Evolutionary conservation across 2,113 vertebrate species (phyloP).

Genomic region (Perccottus glenii): DNA sequence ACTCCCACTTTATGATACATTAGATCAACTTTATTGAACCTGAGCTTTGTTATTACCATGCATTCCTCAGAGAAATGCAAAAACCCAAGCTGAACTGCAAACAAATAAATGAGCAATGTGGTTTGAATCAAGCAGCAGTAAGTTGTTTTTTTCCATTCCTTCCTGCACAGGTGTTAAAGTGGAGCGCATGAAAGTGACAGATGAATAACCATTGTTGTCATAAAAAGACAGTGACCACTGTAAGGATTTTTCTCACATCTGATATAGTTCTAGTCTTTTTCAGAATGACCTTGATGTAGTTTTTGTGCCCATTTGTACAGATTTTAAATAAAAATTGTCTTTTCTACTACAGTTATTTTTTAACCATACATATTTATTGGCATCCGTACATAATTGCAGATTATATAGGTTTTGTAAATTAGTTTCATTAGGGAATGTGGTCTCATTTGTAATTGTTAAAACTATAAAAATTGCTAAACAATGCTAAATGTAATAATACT

Average conservation of each 20-base stretch:
- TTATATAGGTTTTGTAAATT: background rate
- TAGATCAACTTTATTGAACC: conserved; percentile 34
- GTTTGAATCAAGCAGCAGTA: conserved; percentile 48
- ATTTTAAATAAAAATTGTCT: too few species aligned
- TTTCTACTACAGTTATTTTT: too few species aligned
- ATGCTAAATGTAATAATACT: background rate
- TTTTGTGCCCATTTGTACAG: too few species aligned
- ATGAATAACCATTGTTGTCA: conserved; percentile 15
- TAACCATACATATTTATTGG: too few species aligned
- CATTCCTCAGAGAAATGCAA: conserved; percentile 26
- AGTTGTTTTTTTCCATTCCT: conserved; percentile 26
- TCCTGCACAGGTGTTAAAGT: conserved; percentile 30
- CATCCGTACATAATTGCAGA: too few species aligned
- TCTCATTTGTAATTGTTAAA: background rate
- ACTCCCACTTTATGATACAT: conserved; percentile 27
- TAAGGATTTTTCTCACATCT: too few species aligned
- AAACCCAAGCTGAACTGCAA: conserved; percentile 42
- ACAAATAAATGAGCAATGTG: conserved; percentile 46
- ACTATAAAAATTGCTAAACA: background rate
- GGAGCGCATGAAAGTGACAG: conserved; percentile 53
- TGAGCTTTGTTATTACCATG: conserved; percentile 35
- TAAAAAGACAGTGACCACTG: too few species aligned
- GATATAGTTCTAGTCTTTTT: too few species aligned
- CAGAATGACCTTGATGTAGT: too few species aligned
- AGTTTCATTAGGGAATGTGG: background rate